phyloP scores from a whole-genome alignment of 2,888 invertebrate species.

The Standfussiana lucernea region DNA sequence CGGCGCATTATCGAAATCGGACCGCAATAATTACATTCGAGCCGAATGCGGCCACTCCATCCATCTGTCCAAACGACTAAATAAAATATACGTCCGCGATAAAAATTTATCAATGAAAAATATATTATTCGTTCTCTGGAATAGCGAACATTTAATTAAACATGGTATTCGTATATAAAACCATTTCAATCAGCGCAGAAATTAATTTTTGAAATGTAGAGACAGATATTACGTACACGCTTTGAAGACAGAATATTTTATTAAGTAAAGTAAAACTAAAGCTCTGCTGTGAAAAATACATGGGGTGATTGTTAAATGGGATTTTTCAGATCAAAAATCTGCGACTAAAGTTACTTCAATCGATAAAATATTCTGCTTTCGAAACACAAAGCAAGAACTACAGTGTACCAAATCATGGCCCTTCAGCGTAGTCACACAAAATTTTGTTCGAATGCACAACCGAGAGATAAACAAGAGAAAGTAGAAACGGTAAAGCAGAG shows the following conservation, averaged over 20 bases:
- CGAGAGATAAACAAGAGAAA: slow-evolving; percentile 66
- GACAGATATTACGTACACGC: slow-evolving; percentile 33
- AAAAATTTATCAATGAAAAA: slow-evolving; percentile 83
- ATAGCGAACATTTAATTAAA: slow-evolving; percentile 78
- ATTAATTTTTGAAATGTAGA: slow-evolving; percentile 49
- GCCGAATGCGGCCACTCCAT: slow-evolving; percentile 85
- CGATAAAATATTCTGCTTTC: slow-evolving; percentile 2
- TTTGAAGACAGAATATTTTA: slow-evolving; percentile 21
- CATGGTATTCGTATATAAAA: slow-evolving; percentile 75
- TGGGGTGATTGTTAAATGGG: neutral
- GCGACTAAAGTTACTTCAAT: neutral
- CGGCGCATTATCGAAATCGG: slow-evolving; percentile 89
- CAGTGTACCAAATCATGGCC: slow-evolving; percentile 3
- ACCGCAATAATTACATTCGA: slow-evolving; percentile 90
- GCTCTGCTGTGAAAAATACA: neutral
- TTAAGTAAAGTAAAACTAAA: slow-evolving; percentile 11
- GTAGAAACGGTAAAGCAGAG: slow-evolving; percentile 74
- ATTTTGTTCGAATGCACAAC: slow-evolving; percentile 47
- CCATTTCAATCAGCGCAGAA: slow-evolving; percentile 66
- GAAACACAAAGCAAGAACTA: neutral
- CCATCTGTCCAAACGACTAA: slow-evolving; percentile 84
- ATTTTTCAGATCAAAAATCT: neutral
- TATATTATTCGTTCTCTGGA: slow-evolving; percentile 78
- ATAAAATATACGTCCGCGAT: slow-evolving; percentile 82
- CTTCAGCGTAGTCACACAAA: slow-evolving; percentile 21